Base-by-base conservation (phyloP, 1,140 invertebrate genomes). In the Apis florea region DNA sequence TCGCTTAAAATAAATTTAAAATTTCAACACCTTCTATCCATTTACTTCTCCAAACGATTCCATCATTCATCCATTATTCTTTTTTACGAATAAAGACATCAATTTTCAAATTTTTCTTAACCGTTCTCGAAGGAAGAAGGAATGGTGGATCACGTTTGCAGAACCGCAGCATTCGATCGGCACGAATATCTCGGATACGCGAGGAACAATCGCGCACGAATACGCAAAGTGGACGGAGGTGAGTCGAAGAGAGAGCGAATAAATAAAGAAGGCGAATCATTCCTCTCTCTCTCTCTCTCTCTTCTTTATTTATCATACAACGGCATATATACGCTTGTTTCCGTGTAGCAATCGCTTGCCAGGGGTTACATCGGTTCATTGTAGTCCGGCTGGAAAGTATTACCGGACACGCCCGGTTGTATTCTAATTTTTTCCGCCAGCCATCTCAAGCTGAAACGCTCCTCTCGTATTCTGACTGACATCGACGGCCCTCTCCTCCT, bases 291-390 rank as follows among this genome's bases (percentile, higher is more conserved):
- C 69, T 67, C 1, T 31, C 81, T 74, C 84, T 76, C 56, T 15
- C 59, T 40, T 40, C 26, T 63, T 67, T 86, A 85, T 85, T 86
- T 83, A 86, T 86, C 85, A 85, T 58, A 71, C 49, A 64, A 74
- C 54, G 31, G 6, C 75, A 47, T 24, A 26, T 67, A 26, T 68
- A 59, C 76, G 47, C 76, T 63, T 53, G 31, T 79, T 79, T 59
- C 76, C 81, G 70, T 80, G 78, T 80, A 80, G 67, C 83, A 71
- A 80, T 54, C 74, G 80, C 70, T 85, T 86, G 79, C 66, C 79
- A 78, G 71, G 71, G 26, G 69, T 40, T 59, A 72, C 70, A 77
- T 49, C 47, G 53, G 31, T 61, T 83, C 79, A 68, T 83, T 83
- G 73, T 66, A 82, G 75, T 83, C 72, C 76, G 58, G 64, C 74